phyloP scores from a whole-genome alignment of 23 tunicate species.

The Diplosoma virens region DNA sequence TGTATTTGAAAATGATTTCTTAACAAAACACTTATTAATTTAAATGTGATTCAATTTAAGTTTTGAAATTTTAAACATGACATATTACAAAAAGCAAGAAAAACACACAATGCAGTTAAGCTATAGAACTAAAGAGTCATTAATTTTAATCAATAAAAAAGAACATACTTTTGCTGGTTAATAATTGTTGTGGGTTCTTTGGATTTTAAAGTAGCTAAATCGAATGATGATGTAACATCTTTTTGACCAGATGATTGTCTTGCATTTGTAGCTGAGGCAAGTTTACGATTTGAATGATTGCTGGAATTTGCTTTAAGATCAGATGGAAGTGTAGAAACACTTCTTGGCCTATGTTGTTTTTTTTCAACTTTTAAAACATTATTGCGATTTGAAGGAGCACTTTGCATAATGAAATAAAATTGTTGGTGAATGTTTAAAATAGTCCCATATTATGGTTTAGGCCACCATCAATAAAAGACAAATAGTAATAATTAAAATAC shows the following conservation, averaged over 20 bases:
- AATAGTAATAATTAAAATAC: too few species aligned
- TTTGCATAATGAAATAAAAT: too few species aligned
- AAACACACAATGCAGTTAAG: background rate
- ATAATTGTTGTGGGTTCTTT: conserved; percentile 42
- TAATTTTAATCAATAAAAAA: background rate
- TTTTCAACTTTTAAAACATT: conserved; percentile 2
- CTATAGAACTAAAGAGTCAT: background rate
- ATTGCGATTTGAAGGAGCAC: background rate
- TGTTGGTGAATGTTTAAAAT: too few species aligned
- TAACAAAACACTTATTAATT: too few species aligned
- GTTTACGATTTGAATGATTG: conserved; percentile 2
- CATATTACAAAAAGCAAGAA: too few species aligned
- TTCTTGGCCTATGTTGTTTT: background rate
- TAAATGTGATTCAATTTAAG: too few species aligned
- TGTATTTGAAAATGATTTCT: too few species aligned
- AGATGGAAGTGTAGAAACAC: conserved; percentile 30
- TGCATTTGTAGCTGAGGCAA: background rate
- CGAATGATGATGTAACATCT: background rate
- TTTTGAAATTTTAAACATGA: too few species aligned
- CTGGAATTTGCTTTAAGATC: background rate
- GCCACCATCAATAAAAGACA: too few species aligned
- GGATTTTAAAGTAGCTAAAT: background rate
- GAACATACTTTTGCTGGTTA: conserved; percentile 23
- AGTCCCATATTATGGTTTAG: too few species aligned
- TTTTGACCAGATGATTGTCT: background rate